These are phyloP conservation scores for Anolis apletophallus DNA, from an alignment of 2,797 vertebrate species.

Conservation along the genomic window DNA sequence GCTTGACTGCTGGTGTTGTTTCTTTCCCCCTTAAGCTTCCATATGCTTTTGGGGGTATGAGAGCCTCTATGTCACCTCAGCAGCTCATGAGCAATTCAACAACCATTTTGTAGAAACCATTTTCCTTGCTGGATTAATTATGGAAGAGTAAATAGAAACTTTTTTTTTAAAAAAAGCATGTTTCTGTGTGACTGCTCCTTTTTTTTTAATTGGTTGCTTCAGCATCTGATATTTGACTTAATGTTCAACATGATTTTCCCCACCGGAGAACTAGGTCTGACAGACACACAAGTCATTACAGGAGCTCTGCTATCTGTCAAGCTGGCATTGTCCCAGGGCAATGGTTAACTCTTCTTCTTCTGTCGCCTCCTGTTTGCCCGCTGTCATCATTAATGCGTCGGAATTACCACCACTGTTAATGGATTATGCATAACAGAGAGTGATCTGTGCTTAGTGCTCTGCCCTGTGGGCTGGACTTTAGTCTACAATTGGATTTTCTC, in stretches of 20 bases:
- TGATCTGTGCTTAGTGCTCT: background rate
- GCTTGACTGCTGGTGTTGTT: conserved; percentile 32
- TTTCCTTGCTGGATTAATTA: conserved; percentile 70
- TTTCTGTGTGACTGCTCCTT: conserved; percentile 67
- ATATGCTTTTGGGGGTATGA: fast-evolving
- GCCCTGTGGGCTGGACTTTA: background rate
- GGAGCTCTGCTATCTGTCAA: background rate
- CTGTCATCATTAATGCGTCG: conserved; percentile 53
- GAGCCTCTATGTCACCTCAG: background rate
- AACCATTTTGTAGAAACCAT: conserved; percentile 64
- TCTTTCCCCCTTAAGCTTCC: background rate
- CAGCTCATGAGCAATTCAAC: conserved; percentile 64
- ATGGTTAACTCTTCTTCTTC: background rate
- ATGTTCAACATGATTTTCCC: conserved; percentile 75
- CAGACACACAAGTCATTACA: conserved; percentile 42
- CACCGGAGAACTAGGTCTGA: conserved; percentile 61
- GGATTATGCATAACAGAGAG: conserved; percentile 18
- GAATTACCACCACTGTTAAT: conserved; percentile 26
- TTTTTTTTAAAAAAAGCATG: conserved; percentile 70
- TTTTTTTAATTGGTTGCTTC: conserved; percentile 74
- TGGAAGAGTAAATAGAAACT: conserved; percentile 71
- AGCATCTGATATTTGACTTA: conserved; percentile 79
- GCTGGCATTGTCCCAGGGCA: background rate
- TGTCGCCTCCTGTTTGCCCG: conserved; percentile 22
- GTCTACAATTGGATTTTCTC: background rate